These are phyloP conservation scores for Drosophila affinis DNA, from an alignment of 2,888 invertebrate species.

Conservation along the genomic window DNA sequence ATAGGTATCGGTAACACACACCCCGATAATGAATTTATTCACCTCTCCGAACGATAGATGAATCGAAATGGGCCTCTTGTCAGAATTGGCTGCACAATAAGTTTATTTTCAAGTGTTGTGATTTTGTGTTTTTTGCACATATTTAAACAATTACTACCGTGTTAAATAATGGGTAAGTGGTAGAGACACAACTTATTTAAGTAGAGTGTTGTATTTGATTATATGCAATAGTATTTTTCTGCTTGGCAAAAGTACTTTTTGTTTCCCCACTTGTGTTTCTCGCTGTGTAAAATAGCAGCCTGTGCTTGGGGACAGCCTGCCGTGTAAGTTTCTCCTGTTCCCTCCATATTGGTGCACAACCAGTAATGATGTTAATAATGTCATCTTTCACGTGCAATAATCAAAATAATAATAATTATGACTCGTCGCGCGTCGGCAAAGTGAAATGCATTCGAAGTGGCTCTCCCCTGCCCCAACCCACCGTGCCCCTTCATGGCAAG, in stretches of 20 bases:
- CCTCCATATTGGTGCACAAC: not conserved
- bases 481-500: constrained; percentile 4
- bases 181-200: not conserved
- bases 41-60: not conserved
- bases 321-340: not conserved
- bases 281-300: not conserved
- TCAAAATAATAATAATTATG: constrained; percentile 74
- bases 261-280: not conserved
- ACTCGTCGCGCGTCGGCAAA: constrained; percentile 16
- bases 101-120: not conserved
- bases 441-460: constrained; percentile 31
- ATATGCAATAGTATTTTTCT: too few species aligned
- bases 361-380: constrained; percentile 70
- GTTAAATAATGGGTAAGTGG: not conserved
- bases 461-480: not conserved
- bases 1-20: not conserved
- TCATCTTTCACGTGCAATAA: constrained; percentile 69
- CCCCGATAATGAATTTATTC: not conserved
- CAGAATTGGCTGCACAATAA: not conserved
- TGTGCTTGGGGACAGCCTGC: not conserved
- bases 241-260: not conserved
- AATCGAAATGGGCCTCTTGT: not conserved
- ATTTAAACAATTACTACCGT: not conserved
- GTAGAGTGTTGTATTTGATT: not conserved
- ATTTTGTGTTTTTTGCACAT: not conserved